Conservation (phyloP, 2,113 vertebrate species). For the Corvus moneduloides region DNA sequence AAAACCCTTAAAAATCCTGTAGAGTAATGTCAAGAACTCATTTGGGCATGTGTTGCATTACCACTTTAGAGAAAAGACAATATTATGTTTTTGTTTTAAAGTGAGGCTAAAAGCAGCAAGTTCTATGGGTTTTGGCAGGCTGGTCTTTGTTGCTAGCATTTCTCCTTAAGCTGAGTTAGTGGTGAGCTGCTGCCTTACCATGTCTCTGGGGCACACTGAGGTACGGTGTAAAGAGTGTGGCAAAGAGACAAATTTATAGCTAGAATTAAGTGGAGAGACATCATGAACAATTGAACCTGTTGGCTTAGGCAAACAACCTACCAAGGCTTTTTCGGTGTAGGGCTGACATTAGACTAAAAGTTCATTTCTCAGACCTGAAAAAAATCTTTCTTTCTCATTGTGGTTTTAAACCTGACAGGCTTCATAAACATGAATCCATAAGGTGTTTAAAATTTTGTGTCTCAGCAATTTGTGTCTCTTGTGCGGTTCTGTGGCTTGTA, state of each 20-base stretch:
- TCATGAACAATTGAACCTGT: background rate
- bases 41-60: conserved; percentile 3
- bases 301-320: conserved; percentile 40
- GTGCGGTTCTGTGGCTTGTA: conserved; percentile 17
- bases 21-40: conserved; percentile 2
- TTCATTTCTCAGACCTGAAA: conserved; percentile 10
- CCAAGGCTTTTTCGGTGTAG: background rate
- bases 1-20: background rate
- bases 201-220: background rate
- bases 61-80: conserved; percentile 46
- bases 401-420: conserved; percentile 47
- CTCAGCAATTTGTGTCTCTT: background rate
- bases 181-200: background rate
- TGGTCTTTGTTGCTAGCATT: background rate
- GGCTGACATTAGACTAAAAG: background rate
- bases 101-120: conserved; percentile 28
- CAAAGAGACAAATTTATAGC: conserved; percentile 14
- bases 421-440: conserved; percentile 39
- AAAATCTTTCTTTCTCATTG: conserved; percentile 20
- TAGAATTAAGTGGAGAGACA: conserved; percentile 1
- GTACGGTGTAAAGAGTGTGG: background rate
- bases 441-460: conserved; percentile 22
- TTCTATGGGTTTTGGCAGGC: conserved; percentile 43
- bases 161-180: background rate
- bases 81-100: conserved; percentile 40